These are phyloP conservation scores for Globia sparganii DNA, from an alignment of 2,888 invertebrate genomes.

Conservation along the genomic window DNA sequence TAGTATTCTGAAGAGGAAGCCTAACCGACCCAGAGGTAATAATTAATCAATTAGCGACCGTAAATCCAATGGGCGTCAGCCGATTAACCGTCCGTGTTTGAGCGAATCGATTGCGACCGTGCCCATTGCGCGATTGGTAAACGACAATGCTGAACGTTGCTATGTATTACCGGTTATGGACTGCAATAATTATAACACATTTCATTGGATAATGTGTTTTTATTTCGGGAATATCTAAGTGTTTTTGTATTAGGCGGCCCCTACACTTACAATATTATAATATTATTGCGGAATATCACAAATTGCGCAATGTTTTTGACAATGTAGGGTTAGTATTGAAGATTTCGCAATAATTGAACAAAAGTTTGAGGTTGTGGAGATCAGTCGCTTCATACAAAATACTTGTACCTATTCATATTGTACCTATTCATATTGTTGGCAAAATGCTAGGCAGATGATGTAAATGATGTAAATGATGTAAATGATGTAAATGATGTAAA, in stretches of 20 bases:
- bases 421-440: background rate
- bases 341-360: background rate
- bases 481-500: background rate
- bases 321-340: background rate
- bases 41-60: slow-evolving; percentile 70
- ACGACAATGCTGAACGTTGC: background rate
- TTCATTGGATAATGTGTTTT: slow-evolving; percentile 35
- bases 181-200: slow-evolving; percentile 22
- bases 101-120: slow-evolving; percentile 35
- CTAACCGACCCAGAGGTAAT: slow-evolving; percentile 58
- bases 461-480: background rate
- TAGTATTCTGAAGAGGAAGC: slow-evolving; percentile 28
- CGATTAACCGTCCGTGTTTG: slow-evolving; percentile 32
- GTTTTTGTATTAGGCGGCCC: background rate
- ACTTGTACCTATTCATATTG: too few species aligned
- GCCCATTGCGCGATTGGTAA: slow-evolving; percentile 56
- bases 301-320: background rate
- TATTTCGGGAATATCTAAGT: slow-evolving; percentile 30
- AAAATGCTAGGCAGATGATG: background rate
- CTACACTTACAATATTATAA: background rate
- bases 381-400: background rate
- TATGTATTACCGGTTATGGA: slow-evolving; percentile 44
- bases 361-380: background rate
- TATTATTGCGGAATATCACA: background rate
- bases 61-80: slow-evolving; percentile 66